Evolutionary conservation across 2,113 vertebrate species (phyloP), one percentile per base, ranked within the genome.

Genomic region (Trichechus manatus): DNA sequence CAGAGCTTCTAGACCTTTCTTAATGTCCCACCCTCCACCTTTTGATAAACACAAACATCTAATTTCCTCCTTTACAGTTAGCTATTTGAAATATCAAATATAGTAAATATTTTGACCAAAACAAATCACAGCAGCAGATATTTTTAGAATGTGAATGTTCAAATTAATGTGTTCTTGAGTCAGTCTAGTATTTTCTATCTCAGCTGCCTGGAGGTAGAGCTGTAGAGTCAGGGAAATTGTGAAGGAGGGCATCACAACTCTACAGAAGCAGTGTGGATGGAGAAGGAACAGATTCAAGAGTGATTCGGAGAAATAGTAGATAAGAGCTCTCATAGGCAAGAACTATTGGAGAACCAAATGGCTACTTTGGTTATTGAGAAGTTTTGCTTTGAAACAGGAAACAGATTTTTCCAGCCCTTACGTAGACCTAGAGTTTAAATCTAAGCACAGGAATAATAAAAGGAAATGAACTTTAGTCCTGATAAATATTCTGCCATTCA

Each of bases 321-420:
- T 27, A 31, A 44, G 53, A 42, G 9, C 44, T 59, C 56, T 85
- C 44, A 25, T 6, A n/a, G 19, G 53, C 11, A 17, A 92, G n/a
- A 88, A 72, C 13, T 47, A 13, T 0, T 56, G 3, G 5, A 50
- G 77, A 61, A 74, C n/a, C 42, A 83, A 93, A 59, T 59, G 17
- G 68, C 50, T 89, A 47, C 70, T 63, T 77, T 83, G 19, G 63
- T 47, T 66, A 75, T 82, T 79, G 56, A 87, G 42, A 29, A 64
- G 23, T 78, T 95, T 29, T 64, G n/a, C n/a, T 81, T 93, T 83
- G 64, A 87, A 85, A 29, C 11, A 85, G 63, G 39, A 93, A 59
- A 31, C n/a, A 74, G 47, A 17, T 91, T 79, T 79, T 81, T 39
- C 50, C 29, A 92, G 20, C 27, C 56, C 31, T 36, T 77, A 19